These are phyloP conservation scores for Eupithecia subumbrata DNA, from an alignment of 2,888 invertebrate genomes.

Conservation along the genomic window DNA sequence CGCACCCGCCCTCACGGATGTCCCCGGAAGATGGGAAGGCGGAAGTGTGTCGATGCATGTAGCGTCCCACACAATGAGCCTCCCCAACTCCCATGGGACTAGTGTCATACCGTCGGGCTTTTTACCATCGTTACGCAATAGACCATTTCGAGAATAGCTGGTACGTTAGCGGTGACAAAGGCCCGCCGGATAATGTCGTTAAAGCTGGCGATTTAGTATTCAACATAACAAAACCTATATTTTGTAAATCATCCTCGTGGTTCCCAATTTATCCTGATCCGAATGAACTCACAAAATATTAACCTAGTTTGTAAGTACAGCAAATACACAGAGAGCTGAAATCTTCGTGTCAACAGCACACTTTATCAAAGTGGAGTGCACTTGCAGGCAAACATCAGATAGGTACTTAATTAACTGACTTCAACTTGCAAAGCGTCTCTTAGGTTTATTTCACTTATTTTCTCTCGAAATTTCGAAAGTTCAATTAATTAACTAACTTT, in stretches of 20 bases:
- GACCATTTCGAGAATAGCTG: too few relatives aligned
- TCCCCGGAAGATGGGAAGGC: too few relatives aligned
- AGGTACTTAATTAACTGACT: conserved; percentile 10
- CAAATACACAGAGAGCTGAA: not conserved
- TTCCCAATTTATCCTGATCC: not conserved
- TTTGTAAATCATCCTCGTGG: not conserved
- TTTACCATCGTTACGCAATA: too few relatives aligned
- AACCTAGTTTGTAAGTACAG: not conserved
- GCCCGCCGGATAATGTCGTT: too few relatives aligned
- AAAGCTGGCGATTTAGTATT: too few relatives aligned
- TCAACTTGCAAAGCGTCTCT: not conserved
- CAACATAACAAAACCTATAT: too few relatives aligned
- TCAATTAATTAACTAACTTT: not conserved
- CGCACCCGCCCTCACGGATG: too few relatives aligned
- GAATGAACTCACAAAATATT: not conserved
- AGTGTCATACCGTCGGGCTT: too few relatives aligned
- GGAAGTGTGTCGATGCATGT: too few relatives aligned
- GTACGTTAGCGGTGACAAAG: too few relatives aligned
- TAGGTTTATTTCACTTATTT: not conserved
- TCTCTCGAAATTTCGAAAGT: not conserved
- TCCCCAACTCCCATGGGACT: too few relatives aligned
- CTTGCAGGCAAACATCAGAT: conserved; percentile 13
- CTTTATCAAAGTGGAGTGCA: conserved; percentile 31
- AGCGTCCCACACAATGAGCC: too few relatives aligned
- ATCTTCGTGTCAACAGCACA: not conserved